Conservation (phyloP, 2,113 vertebrate genomes). For the Alectura lathami region DNA sequence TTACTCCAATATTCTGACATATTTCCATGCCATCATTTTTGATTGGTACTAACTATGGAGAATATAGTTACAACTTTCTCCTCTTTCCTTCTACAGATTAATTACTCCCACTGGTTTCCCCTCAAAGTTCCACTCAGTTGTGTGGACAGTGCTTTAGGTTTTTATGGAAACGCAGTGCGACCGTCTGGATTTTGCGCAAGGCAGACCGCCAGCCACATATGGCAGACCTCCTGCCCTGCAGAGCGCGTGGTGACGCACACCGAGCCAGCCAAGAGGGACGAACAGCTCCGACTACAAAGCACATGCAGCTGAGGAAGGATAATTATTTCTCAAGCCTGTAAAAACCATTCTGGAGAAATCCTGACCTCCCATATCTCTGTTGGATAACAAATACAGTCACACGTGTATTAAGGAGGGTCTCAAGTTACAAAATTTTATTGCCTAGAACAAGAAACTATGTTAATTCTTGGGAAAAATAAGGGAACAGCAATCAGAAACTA, state of each 20-base stretch:
- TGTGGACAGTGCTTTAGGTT: background rate
- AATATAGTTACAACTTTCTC: background rate
- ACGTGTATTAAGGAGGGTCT: background rate
- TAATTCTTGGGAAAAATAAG: slow-evolving; percentile 10
- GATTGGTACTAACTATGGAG: background rate
- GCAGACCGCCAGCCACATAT: background rate
- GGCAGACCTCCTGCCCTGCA: background rate
- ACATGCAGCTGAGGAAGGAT: background rate
- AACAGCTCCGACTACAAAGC: slow-evolving; percentile 7
- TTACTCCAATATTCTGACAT: background rate
- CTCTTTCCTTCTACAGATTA: background rate
- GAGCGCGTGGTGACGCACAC: background rate
- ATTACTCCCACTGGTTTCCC: background rate
- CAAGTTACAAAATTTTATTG: slow-evolving; percentile 37
- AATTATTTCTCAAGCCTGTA: slow-evolving; percentile 49
- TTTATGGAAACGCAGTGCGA: background rate
- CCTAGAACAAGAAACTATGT: background rate
- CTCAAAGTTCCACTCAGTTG: background rate
- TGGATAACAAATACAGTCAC: slow-evolving; percentile 37
- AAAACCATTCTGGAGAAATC: slow-evolving; percentile 26
- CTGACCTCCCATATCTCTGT: slow-evolving; percentile 25
- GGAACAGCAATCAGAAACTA: background rate
- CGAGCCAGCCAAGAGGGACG: background rate
- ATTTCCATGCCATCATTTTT: background rate
- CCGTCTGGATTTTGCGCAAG: background rate